Conservation (phyloP, 1,140 invertebrate species). For the Drosophila micromelanica region DNA sequence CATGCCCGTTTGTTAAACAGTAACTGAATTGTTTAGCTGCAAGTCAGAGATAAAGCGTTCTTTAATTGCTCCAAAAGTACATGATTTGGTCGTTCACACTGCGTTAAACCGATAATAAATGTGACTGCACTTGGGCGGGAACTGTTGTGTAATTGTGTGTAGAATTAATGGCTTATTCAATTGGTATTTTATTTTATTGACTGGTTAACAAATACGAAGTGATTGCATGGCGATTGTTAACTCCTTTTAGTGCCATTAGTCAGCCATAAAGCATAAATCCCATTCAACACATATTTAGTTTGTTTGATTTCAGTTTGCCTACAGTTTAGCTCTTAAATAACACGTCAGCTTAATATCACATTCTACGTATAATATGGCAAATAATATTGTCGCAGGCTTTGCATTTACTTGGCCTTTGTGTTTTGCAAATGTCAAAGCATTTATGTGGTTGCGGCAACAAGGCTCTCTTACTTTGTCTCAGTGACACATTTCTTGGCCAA, state of each 20-base stretch:
- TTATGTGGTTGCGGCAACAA: conserved; percentile 27
- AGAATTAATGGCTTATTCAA: conserved; percentile 37
- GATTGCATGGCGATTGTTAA: background rate
- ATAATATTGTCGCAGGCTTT: background rate
- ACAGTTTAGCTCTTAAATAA: too few species aligned
- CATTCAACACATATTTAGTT: background rate
- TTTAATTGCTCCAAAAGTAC: conserved; percentile 17
- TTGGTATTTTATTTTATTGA: conserved; percentile 49
- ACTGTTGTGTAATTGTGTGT: conserved; percentile 15
- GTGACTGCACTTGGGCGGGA: background rate
- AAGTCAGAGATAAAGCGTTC: background rate
- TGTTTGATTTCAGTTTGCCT: too few species aligned
- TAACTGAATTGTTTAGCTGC: background rate
- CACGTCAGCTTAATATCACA: conserved; percentile 1
- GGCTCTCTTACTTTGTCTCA: conserved; percentile 33
- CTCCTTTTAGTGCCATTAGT: conserved; percentile 6
- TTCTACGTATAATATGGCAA: conserved; percentile 1
- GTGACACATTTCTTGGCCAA: conserved; percentile 59
- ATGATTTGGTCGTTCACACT: conserved; percentile 14
- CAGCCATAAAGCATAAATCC: background rate
- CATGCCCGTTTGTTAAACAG: background rate
- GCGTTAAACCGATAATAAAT: background rate
- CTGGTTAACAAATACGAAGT: conserved; percentile 6
- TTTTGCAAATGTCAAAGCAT: conserved; percentile 59
- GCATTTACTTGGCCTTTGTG: background rate